Base-by-base conservation (phyloP, 1,140 invertebrate genomes). In the Diorhabda carinulata region DNA sequence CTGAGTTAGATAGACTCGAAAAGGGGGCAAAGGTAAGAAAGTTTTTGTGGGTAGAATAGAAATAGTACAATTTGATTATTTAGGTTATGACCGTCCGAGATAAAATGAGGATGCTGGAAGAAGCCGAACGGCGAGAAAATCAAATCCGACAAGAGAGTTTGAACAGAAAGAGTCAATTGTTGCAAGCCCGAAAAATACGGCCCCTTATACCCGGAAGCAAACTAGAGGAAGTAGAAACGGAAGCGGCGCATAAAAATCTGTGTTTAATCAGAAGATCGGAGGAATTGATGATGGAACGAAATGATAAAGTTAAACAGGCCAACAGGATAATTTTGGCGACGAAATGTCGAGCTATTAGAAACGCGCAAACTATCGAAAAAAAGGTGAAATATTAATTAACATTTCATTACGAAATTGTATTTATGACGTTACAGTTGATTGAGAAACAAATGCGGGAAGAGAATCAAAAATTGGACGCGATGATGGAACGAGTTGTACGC, bases 301-400 rank as follows among this genome's bases (percentile, higher is more conserved):
- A 91, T 73, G 86, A 91, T 66, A 87, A 90, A 75, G 86, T 91
- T 8, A 87, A 90, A 77, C 82, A 82, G 44, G 87, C 88, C 61
- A 90, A 90, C 75, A 84, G 84, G 45, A 79, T 91, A 59, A 89
- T 91, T 61, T 76, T 91, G 8, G 86, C 87, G n/a, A 87, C 88
- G 2, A 91, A 92, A 76, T 91, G 91, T 74, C 85, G 90, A 69
- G 87, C 89, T 0, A 89, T 93, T 8, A 79, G 91, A 67, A 90
- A 91, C 72, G 88, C 89, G 3, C 91, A 93, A 81, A 86, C 90
- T 68, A 83, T 85, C 79, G 83, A 90, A 82, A 82, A 85, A 77
- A 76, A 77, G 70, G 75, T 79, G 64, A 72, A 60, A 8, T 57
- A 40, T 25, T 42, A 43, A 2, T 25, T 40, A 10, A 5, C 9